Percentiles rank a stretch among this genome's conserved stretches.
phyloP scores from a whole-genome alignment of 2,113 vertebrate species.

The Camelus bactrianus region DNA sequence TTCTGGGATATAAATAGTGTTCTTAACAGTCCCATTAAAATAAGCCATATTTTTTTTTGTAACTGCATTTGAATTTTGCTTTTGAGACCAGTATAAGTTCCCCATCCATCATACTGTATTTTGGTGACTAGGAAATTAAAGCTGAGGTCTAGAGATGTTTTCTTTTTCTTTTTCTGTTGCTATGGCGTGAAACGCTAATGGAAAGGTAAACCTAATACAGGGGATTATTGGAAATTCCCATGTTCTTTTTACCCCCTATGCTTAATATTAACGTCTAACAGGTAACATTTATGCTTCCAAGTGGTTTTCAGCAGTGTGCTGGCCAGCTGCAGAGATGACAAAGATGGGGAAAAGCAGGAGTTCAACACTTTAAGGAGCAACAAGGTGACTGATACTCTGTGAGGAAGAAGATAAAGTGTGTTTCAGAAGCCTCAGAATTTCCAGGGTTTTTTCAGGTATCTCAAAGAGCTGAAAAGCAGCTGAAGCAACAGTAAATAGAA shows the following conservation, averaged over 20 bases:
- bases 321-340: constrained; percentile 49
- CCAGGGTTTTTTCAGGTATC: not conserved
- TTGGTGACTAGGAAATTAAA: not conserved
- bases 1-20: not conserved
- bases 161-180: constrained; percentile 36
- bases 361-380: no score
- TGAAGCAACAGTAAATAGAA: constrained; percentile 46
- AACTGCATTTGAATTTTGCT: not conserved
- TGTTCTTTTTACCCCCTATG: not conserved
- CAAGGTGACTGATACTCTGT: no score
- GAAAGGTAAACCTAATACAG: constrained; percentile 41
- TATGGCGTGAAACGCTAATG: not conserved
- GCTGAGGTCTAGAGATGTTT: constrained; percentile 24
- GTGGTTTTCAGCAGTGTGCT: constrained; percentile 11
- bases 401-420: no score
- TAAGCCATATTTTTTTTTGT: constrained; percentile 2
- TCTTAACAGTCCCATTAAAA: constrained; percentile 39
- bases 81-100: constrained; percentile 23
- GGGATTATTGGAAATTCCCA: not conserved
- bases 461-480: not conserved
- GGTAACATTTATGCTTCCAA: constrained; percentile 60
- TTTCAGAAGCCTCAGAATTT: constrained; percentile 20
- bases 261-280: constrained; percentile 66
- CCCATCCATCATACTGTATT: not conserved
- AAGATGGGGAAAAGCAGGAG: not conserved